Conservation (phyloP, 1,140 invertebrate genomes). For the Homarus americanus region DNA sequence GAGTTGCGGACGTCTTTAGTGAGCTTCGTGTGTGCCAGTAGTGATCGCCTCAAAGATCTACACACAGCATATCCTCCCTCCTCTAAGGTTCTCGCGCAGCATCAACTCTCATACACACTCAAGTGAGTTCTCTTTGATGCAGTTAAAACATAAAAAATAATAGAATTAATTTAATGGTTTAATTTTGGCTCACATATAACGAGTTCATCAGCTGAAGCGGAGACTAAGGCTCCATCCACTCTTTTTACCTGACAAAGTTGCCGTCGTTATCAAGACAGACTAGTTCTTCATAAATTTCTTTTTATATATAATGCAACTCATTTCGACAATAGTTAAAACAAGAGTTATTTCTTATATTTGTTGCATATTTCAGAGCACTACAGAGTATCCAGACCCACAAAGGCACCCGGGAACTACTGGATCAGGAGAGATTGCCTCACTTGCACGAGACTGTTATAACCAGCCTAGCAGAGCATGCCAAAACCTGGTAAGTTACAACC, state of each 20-base stretch:
- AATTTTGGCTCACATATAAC: too few relatives aligned
- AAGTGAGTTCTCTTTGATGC: too few relatives aligned
- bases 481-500: slow-evolving; percentile 51
- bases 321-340: too few relatives aligned
- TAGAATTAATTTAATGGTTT: too few relatives aligned
- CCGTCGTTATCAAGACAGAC: too few relatives aligned
- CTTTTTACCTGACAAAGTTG: too few relatives aligned
- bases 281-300: too few relatives aligned
- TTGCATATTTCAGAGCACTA: slow-evolving; percentile 14
- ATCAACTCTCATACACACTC: slow-evolving; percentile 47
- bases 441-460: slow-evolving; percentile 31
- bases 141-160: too few relatives aligned
- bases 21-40: slow-evolving; percentile 35
- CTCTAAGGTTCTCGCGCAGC: slow-evolving; percentile 41
- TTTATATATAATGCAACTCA: neutral
- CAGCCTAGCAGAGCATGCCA: slow-evolving; percentile 38
- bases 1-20: slow-evolving; percentile 43
- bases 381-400: slow-evolving; percentile 44
- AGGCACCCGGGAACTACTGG: slow-evolving; percentile 24
- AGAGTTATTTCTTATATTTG: too few relatives aligned
- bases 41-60: slow-evolving; percentile 47
- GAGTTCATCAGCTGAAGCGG: too few relatives aligned
- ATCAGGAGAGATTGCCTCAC: slow-evolving; percentile 19
- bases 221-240: too few relatives aligned
- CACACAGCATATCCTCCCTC: slow-evolving; percentile 45